phyloP scores from a whole-genome alignment of 2,888 invertebrate species.

The Seira sanloemensis region DNA sequence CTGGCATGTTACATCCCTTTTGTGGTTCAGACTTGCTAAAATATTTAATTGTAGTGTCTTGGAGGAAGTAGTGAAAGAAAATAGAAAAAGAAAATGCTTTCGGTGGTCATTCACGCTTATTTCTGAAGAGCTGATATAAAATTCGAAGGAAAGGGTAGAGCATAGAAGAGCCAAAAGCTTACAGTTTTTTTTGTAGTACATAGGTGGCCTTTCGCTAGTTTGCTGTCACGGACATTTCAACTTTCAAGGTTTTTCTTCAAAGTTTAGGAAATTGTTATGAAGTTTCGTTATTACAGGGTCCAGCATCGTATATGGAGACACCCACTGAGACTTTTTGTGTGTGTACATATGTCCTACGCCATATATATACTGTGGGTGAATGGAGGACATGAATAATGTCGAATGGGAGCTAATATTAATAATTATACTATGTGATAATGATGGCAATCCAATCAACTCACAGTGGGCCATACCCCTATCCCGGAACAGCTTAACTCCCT shows the following conservation, averaged over 20 bases:
- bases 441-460: constrained; percentile 23
- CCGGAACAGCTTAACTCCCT: background rate
- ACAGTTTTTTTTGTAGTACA: too few relatives aligned
- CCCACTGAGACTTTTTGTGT: background rate
- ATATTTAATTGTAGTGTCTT: background rate
- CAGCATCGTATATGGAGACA: background rate
- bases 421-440: constrained; percentile 36
- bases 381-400: background rate
- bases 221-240: constrained; percentile 44
- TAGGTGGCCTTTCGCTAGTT: too few relatives aligned
- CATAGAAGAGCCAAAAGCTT: too few relatives aligned
- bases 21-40: background rate
- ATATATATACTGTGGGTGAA: background rate
- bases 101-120: background rate
- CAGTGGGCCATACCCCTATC: background rate
- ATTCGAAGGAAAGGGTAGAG: too few relatives aligned
- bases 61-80: background rate
- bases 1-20: too few relatives aligned
- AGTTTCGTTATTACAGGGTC: background rate
- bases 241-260: constrained; percentile 47
- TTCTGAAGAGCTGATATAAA: too few relatives aligned
- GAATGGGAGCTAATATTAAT: constrained; percentile 17
- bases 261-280: background rate
- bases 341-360: background rate
- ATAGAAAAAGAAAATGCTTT: background rate